Evolutionary conservation across 2,113 vertebrate genomes (phyloP).

Genomic region (Cheirogaleus medius): DNA sequence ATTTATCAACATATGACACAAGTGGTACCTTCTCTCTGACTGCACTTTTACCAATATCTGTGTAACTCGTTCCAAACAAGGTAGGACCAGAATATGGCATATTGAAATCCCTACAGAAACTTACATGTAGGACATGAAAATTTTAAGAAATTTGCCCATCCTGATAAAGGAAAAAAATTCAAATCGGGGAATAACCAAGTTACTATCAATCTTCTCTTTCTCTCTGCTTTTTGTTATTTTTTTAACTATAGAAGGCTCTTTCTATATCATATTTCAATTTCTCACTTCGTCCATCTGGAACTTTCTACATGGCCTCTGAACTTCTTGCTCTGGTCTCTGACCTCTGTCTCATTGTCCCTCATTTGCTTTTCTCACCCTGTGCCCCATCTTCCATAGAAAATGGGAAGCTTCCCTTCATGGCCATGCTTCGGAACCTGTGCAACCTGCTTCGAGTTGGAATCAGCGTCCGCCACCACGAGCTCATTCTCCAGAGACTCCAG

Average conservation of each 20-base stretch:
- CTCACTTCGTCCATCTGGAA: not conserved
- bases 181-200: not conserved
- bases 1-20: not conserved
- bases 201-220: not conserved
- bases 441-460: slow-evolving; percentile 89
- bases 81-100: not conserved
- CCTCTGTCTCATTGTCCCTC: not conserved
- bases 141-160: not conserved
- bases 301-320: not conserved
- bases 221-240: not conserved
- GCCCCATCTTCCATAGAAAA: slow-evolving; percentile 79
- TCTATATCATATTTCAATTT: not conserved
- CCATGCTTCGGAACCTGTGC: slow-evolving; percentile 93
- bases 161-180: not conserved
- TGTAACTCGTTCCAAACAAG: not conserved
- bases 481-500: slow-evolving; percentile 86
- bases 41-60: not conserved
- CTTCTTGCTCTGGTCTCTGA: not conserved
- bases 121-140: not conserved
- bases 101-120: not conserved
- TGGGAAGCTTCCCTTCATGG: slow-evolving; percentile 93
- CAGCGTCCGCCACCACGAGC: slow-evolving; percentile 87
- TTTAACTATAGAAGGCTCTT: not conserved
- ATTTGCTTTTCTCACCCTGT: not conserved
- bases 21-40: not conserved